Conservation (phyloP, 2,888 invertebrate genomes). For the Himalopsyche kuldschensis region DNA sequence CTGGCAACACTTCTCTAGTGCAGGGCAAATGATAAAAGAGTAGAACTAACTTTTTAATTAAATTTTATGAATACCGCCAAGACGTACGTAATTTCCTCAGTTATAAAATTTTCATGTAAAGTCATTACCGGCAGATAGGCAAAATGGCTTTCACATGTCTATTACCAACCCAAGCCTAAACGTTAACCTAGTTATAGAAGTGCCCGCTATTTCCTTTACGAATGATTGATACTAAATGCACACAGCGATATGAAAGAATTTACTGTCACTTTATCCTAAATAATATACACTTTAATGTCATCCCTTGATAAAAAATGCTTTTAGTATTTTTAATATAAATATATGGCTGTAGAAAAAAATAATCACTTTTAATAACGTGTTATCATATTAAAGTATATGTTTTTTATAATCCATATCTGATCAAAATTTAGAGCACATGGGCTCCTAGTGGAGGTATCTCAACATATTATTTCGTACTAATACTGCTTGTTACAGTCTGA, state of each 20-base stretch:
- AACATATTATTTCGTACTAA: no score
- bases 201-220: conserved; percentile 10
- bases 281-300: no score
- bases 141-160: conserved; percentile 8
- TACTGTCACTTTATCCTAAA: no score
- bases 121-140: conserved; percentile 29
- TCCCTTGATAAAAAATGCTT: no score
- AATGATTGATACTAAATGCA: conserved; percentile 22
- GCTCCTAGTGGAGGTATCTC: no score
- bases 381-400: no score
- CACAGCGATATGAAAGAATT: background rate
- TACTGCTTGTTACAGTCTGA: no score
- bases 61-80: conserved; percentile 31
- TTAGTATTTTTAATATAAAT: no score
- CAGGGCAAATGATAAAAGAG: conserved; percentile 15
- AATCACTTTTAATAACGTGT: no score
- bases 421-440: no score
- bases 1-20: background rate
- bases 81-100: conserved; percentile 29
- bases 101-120: conserved; percentile 32
- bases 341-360: no score
- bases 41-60: conserved; percentile 35
- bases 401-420: no score
- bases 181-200: conserved; percentile 21
- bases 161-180: conserved; percentile 8